Base-by-base conservation (phyloP, 1,140 invertebrate species). In the Chionoecetes opilio region DNA sequence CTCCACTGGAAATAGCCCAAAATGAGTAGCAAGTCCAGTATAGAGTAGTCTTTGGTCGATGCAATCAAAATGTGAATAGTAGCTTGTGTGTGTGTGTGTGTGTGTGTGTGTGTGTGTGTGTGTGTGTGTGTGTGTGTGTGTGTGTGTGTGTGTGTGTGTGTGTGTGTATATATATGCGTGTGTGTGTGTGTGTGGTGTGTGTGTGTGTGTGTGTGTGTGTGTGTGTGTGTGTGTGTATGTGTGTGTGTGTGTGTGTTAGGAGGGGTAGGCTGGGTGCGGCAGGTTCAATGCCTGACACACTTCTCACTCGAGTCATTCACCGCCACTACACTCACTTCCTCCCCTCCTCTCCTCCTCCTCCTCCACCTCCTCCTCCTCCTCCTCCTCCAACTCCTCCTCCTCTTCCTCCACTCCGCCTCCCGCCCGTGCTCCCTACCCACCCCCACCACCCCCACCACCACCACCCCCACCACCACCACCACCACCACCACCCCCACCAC, bases 271-370 rank as follows among this genome's bases (percentile, higher is more conserved):
- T 75, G 63, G 63, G 63, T 75, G 63, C 63, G 63, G 63, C 63
- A 75, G 63, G 63, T 26, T 75, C 63, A 75, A n/a, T 75, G 63
- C n/a, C 63, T 75, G 63, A 75, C 63, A 75, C 63, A 75, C 63
- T 75, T 75, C 63, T 75, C 63, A 75, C 63, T 75, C 63, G n/a
- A 75, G 63, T 75, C 63, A 75, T 75, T 75, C 63, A 75, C 63
- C 63, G 63, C 63, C 63, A n/a, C 63, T 26, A 75, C 63, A 75
- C 63, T 75, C 63, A n/a, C 63, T 75, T 75, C 63, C 63, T 75
- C 21, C 63, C 63, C 63, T 75, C 63, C n/a, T 75, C 63, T 75
- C 6, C 63, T 75, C n/a, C 63, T 75, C n/a, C 8, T 46, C 8
- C 63, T 75, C n/a, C 53, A 3, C 21, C 21, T 26, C n/a, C 21